These are phyloP conservation scores for Acanthacorydalis orientalis DNA, from an alignment of 2,888 invertebrate genomes.

Conservation along the genomic window DNA sequence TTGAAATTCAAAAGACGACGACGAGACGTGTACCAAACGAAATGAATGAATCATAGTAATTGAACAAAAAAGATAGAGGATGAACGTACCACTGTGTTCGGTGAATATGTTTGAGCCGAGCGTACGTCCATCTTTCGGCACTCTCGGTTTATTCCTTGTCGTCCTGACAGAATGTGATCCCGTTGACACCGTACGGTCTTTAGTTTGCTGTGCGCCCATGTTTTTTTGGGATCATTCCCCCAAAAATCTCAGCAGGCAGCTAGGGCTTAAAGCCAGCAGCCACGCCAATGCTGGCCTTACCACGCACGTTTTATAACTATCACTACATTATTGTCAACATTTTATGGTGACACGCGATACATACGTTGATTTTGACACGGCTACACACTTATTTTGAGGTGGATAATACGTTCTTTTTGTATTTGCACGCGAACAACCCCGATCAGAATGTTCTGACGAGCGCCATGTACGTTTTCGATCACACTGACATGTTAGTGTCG, in stretches of 20 bases:
- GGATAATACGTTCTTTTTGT: background rate
- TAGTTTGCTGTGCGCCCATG: slow-evolving; percentile 90
- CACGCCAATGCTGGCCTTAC: slow-evolving; percentile 20
- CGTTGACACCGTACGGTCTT: slow-evolving; percentile 64
- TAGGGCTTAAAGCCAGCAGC: slow-evolving; percentile 20
- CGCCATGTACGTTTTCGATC: slow-evolving; percentile 11
- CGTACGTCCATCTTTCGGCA: slow-evolving; percentile 66
- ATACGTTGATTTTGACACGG: background rate
- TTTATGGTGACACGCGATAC: background rate
- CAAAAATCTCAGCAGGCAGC: no score
- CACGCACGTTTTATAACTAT: slow-evolving; percentile 12
- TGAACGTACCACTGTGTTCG: slow-evolving; percentile 79
- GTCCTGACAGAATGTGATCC: slow-evolving; percentile 55
- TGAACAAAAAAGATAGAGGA: no score
- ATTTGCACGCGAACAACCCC: no score
- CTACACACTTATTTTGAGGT: background rate
- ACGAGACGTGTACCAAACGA: no score
- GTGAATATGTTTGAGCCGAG: slow-evolving; percentile 86
- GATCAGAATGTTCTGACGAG: no score
- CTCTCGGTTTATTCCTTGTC: slow-evolving; percentile 56
- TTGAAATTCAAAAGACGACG: no score
- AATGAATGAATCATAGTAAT: no score
- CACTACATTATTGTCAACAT: slow-evolving; percentile 10
- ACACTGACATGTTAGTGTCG: slow-evolving; percentile 33
- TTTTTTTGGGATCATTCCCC: slow-evolving; percentile 21